Base-by-base conservation (phyloP, 37 sponge, comb jelly and placozoan species). In the Spongia lamella region DNA sequence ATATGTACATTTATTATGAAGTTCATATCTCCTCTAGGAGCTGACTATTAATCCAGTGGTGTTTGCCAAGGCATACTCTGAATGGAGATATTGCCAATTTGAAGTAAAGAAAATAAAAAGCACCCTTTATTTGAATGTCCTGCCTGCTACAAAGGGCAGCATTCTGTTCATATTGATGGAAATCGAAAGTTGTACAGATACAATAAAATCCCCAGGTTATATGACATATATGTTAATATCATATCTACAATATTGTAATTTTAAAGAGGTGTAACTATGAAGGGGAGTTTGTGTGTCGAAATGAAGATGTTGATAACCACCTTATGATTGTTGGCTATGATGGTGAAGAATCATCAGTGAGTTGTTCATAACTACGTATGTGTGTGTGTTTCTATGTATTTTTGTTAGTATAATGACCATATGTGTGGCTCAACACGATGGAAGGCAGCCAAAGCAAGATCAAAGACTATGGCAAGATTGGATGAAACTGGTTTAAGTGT, bases 401-500 rank as follows among this genome's bases (percentile, higher is more conserved):
- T 13, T 43, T 43, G 47, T 9, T 43, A 13, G 47, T 43, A 43
- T 5, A 43, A 43, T 43, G 26, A 26, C 27, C 9, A 33, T 32
- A 15, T 63, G 65, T 63, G 65, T 32, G 65, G 65, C 4, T 32
- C 65, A 7, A 63, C 65, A 5, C 26, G 36, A 9, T 63, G 65
- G 65, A 63, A 63, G 27, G 65, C 65, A 63, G 65, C 65, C 3
- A 63, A 63, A 32, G 6, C 65, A 33, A 32, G 4, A 7, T 63
- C 65, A 63, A 63, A 63, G 13, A 63, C 65, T 15, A 63, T 63
- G 65, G 65, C 65, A 15, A 63, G 27, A 7, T 33, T 63, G 33
- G 65, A 63, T 63, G 65, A 63, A 13, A 63, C 65, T 15, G 65
- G 65, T 5, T 13, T 63, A 7, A 33, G 32, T 27, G 65, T 63